Base-by-base conservation (phyloP, 2,113 vertebrate species). In the Entosphenus tridentatus region DNA sequence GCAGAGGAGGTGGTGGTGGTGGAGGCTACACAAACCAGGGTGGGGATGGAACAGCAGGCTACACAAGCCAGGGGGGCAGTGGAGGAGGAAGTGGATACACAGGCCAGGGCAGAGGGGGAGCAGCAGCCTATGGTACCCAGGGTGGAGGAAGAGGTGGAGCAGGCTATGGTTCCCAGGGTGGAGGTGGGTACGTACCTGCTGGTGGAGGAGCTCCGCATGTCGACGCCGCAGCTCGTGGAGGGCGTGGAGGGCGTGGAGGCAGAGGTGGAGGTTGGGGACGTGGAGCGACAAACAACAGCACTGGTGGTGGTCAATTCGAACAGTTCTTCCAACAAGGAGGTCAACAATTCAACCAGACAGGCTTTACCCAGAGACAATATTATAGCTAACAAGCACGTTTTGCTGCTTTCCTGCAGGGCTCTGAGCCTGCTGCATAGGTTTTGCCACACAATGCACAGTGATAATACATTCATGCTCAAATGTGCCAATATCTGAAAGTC, bases 301-400 rank as follows among this genome's bases (percentile, higher is more conserved):
- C 86, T 79, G 89, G 95, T 75, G 89, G 87, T 13, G 90, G 93
- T 72, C 92, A 95, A 18, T 96, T 98, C 82, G 93, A 98, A 80
- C 90, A 96, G 81, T 95, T 88, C 79, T 98, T 96, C 80, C 92
- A 95, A 73, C 89, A 98, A 5, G 93, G 90, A n/a, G 93, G 92
- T 57, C 88, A 96, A 73, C 89, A 96, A 72, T 96, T 88, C 79
- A 92, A 79, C 79, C 88, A 95, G 0, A 82, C 90, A 73, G 92
- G 92, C 71, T 98, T 95, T 77, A 85, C 82, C 74, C 92, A 96
- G 78, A 84, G 86, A 79, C 83, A 95, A 72, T 96, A 88, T 70
- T 86, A 84, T 5, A 96, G 90, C 79, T 98, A 85, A 96, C 16
- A 17, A 62, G 58, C 58, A 62, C 13, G 16, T 14, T 3, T 17